Base-by-base conservation (phyloP, 2,888 invertebrate genomes). In the Cheilosia pagana region DNA sequence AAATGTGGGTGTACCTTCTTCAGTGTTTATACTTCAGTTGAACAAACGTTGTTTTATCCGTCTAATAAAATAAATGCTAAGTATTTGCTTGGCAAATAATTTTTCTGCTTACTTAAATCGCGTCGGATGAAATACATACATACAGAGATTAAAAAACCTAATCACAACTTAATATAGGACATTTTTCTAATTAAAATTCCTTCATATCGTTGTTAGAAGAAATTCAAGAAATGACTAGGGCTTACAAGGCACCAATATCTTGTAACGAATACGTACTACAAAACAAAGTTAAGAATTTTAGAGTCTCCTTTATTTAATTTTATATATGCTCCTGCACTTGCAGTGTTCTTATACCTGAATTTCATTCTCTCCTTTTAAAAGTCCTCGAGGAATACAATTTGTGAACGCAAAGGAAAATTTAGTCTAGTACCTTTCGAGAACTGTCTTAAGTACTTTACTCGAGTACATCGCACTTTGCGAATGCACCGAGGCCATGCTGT, bases 381-480 rank as follows among this genome's bases (percentile, higher is more conserved):
- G 76, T 81, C 81, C 81, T 75, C 68, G 14, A 75, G 74, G 75
- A 74, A 75, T 57, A 75, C 81, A 62, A 81, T 74, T 74, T 74
- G 53, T 62, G 55, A 81, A 74, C 53, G 79, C 75, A 81, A 81
- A 81, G 41, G 48, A 68, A 74, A 74, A 68, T 72, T 75, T 62
- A 55, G 79, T 74, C 79, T 74, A 81, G 79, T 62, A 68, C 74
- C 53, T 74, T 79, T 81, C 67, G 62, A 81, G 68, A 74, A 81
- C 75, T 81, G 75, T 81, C 75, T 74, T 81, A 62, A 74, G 67
- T 74, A 43, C 67, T 68, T 74, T 55, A 35, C 62, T 75, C 31
- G 62, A 81, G 81, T 81, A 63, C 74, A 74, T 74, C 75, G 74
- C 75, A 81, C 81, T 81, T 79, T 67, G 67, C 74, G 31, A 68